Evolutionary conservation across 2,888 invertebrate genomes (phyloP).

Genomic region (Aricia artaxerxes): DNA sequence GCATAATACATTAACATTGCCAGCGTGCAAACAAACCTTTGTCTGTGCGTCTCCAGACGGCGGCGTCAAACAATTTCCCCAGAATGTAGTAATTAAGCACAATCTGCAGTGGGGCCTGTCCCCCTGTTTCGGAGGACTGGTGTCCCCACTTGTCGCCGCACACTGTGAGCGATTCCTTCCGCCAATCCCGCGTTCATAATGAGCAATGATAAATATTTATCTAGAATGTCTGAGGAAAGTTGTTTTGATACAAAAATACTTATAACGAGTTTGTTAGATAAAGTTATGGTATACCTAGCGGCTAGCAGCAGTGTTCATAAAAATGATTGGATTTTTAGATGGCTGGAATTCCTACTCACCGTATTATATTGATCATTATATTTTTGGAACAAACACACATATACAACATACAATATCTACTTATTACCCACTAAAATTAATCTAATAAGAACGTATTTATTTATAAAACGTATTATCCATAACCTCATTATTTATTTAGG

Average conservation of each 20-base stretch:
- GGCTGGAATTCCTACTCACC: too few species aligned
- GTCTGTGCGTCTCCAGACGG: constrained; percentile 30
- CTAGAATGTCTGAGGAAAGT: neutral
- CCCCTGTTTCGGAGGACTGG: constrained; percentile 15
- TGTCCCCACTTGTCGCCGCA: constrained; percentile 28
- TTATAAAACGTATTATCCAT: neutral
- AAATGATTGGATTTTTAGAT: too few species aligned
- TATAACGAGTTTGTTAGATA: neutral
- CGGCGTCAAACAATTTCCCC: constrained; percentile 30
- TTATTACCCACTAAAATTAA: too few species aligned
- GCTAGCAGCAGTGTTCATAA: too few species aligned
- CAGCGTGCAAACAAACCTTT: constrained; percentile 27
- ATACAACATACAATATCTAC: too few species aligned
- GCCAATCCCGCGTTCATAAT: neutral
- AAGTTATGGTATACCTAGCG: too few species aligned
- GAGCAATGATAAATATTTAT: neutral
- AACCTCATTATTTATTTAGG: neutral
- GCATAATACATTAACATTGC: constrained; percentile 21
- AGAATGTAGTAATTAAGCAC: constrained; percentile 32
- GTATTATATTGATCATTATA: too few species aligned
- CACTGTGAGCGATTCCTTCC: constrained; percentile 29
- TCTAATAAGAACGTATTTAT: neutral
- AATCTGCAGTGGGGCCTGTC: constrained; percentile 25
- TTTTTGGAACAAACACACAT: too few species aligned
- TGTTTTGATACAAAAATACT: neutral